These are phyloP conservation scores for Volucella bombylans DNA, from an alignment of 2,888 invertebrate species.

Conservation along the genomic window DNA sequence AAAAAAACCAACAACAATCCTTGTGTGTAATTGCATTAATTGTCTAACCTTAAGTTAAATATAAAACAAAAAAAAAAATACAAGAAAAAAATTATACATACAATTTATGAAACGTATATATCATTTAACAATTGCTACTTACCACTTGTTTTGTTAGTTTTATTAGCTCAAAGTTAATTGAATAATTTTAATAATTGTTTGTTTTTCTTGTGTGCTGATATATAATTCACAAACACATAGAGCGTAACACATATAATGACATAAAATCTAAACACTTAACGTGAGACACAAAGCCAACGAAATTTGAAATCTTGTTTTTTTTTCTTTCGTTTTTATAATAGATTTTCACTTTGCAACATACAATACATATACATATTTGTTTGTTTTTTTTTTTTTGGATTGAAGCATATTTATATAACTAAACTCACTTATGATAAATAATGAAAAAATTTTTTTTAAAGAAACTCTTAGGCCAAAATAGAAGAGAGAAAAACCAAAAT, in stretches of 20 bases:
- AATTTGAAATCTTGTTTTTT: constrained; percentile 13
- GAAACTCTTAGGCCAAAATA: constrained; percentile 56
- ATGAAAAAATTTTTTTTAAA: constrained; percentile 7
- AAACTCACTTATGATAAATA: constrained; percentile 11
- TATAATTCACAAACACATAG: constrained; percentile 46
- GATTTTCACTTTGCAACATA: constrained; percentile 30
- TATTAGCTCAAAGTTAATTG: constrained; percentile 58
- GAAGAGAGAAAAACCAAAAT: constrained; percentile 15
- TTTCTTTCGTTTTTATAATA: background rate
- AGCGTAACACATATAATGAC: constrained; percentile 18
- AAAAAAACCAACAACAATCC: constrained; percentile 35
- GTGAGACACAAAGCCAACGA: constrained; percentile 54
- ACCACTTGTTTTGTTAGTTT: constrained; percentile 33
- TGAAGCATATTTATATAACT: constrained; percentile 11
- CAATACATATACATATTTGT: too few relatives aligned
- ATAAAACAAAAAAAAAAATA: constrained; percentile 37
- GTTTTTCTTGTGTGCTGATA: constrained; percentile 44
- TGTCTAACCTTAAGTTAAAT: constrained; percentile 67
- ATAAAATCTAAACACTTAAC: constrained; percentile 6
- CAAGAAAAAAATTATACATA: constrained; percentile 51
- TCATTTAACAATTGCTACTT: constrained; percentile 67
- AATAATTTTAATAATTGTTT: constrained; percentile 22
- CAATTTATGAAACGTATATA: constrained; percentile 21
- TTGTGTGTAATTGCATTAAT: constrained; percentile 69
- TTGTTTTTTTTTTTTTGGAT: constrained; percentile 28